Conservation (phyloP, 1,140 invertebrate genomes). For the Coelopa frigida region DNA sequence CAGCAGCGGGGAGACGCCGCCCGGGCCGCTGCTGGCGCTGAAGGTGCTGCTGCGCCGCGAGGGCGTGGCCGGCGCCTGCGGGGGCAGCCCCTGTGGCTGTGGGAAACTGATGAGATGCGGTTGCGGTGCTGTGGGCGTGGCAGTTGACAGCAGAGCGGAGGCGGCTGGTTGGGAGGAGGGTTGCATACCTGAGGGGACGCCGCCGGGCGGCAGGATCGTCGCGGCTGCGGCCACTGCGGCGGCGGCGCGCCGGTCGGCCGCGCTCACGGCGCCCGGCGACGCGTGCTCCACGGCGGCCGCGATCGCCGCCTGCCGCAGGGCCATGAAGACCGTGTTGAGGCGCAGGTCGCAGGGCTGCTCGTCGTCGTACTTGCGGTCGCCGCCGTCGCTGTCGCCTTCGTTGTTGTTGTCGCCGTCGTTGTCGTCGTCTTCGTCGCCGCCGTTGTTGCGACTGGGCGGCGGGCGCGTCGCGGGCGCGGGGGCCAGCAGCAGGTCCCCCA, state of each 20-base stretch:
- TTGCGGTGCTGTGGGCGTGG: conserved; percentile 1
- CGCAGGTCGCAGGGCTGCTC: conserved; percentile 38
- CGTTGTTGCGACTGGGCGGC: conserved; percentile 13
- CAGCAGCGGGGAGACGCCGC: background rate
- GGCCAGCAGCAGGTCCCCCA: background rate
- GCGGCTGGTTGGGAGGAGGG: conserved; percentile 13
- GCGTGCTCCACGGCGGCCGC: conserved; percentile 3
- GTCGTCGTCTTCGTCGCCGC: conserved; percentile 13
- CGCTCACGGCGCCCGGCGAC: conserved; percentile 6
- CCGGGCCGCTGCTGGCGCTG: conserved; percentile 20
- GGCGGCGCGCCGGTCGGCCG: background rate
- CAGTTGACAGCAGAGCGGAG: conserved; percentile 9
- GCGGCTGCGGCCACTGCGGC: conserved; percentile 9
- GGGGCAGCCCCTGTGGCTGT: conserved; percentile 13
- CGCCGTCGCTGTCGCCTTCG: conserved; percentile 19
- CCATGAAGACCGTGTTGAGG: conserved; percentile 14
- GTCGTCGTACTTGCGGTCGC: conserved; percentile 14
- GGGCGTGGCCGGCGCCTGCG: conserved; percentile 15
- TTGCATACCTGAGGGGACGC: conserved; percentile 12
- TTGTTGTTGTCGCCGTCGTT: too few relatives aligned
- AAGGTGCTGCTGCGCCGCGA: conserved; percentile 31
- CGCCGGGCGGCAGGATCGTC: conserved; percentile 13
- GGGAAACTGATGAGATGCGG: conserved; percentile 13
- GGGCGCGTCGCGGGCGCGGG: too few relatives aligned
- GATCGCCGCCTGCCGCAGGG: conserved; percentile 9